These are phyloP conservation scores for Lasius platythorax DNA, from an alignment of 2,888 invertebrate genomes.

Conservation along the genomic window DNA sequence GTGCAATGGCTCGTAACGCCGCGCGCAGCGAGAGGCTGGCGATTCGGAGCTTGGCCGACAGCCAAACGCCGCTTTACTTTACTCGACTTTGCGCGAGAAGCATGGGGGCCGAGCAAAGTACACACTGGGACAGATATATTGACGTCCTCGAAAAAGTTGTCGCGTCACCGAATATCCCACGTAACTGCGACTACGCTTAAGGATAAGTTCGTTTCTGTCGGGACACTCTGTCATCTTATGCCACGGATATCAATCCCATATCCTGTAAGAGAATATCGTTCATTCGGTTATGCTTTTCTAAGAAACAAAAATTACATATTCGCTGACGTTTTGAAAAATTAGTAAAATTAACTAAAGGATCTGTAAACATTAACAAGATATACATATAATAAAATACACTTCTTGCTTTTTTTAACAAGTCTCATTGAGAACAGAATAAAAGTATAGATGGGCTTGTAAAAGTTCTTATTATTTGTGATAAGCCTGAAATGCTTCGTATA, in stretches of 20 bases:
- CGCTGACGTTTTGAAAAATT: background rate
- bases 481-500: background rate
- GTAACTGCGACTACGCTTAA: constrained; percentile 76
- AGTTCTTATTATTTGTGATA: constrained; percentile 17
- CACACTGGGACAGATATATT: constrained; percentile 80
- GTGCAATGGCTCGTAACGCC: constrained; percentile 83
- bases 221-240: background rate
- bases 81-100: constrained; percentile 76
- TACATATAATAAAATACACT: background rate
- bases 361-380: background rate
- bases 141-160: constrained; percentile 83
- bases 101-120: constrained; percentile 71
- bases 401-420: background rate
- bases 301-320: background rate
- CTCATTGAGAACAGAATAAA: background rate
- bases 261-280: background rate
- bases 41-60: constrained; percentile 81
- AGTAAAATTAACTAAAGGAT: background rate
- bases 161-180: constrained; percentile 81
- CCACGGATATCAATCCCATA: constrained; percentile 26
- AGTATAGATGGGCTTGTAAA: background rate
- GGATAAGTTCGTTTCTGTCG: constrained; percentile 72
- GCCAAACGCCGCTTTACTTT: constrained; percentile 83
- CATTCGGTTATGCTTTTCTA: background rate
- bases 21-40: constrained; percentile 73